A percentile compares a stretch with the other conserved stretches of the same genome.
phyloP scores from a whole-genome alignment of 1,140 invertebrate genomes.

The Stegodyphus dumicola region DNA sequence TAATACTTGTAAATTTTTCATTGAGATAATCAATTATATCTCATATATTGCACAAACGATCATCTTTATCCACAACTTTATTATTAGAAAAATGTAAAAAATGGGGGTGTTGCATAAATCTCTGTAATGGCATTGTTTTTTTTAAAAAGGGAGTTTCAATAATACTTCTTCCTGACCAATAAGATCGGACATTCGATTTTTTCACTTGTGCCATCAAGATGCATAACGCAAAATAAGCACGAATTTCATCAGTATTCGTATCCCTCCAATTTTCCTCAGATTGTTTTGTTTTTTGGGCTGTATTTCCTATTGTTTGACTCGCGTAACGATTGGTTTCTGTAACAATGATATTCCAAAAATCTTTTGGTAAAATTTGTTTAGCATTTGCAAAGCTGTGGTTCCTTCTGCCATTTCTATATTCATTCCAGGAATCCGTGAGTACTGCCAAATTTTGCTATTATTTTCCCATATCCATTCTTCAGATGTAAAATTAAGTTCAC shows the following conservation, averaged over 20 bases:
- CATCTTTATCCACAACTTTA: slow-evolving; percentile 11
- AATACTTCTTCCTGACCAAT: slow-evolving; percentile 6
- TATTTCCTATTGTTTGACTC: slow-evolving; percentile 1
- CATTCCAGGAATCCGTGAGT: not conserved
- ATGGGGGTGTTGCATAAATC: not conserved
- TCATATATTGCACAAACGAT: not conserved
- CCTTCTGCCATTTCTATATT: not conserved
- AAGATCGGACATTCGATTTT: slow-evolving; percentile 7
- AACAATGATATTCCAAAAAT: slow-evolving; percentile 3
- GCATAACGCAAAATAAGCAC: slow-evolving; percentile 13
- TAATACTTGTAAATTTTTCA: slow-evolving; percentile 1
- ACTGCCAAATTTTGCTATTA: not conserved
- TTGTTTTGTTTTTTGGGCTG: not conserved
- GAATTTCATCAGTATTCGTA: slow-evolving; percentile 7
- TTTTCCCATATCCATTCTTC: slow-evolving; percentile 3
- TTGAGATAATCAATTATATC: not conserved
- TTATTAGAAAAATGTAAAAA: slow-evolving; percentile 15
- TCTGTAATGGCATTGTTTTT: slow-evolving; percentile 8
- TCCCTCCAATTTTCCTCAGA: not conserved
- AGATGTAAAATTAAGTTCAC: not conserved
- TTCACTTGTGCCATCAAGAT: slow-evolving; percentile 19
- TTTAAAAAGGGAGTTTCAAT: not conserved
- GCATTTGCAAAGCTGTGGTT: slow-evolving; percentile 4
- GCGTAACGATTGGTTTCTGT: slow-evolving; percentile 2
- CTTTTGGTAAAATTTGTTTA: not conserved